Conservation (phyloP, 2,797 vertebrate species). For the Falco naumanni region DNA sequence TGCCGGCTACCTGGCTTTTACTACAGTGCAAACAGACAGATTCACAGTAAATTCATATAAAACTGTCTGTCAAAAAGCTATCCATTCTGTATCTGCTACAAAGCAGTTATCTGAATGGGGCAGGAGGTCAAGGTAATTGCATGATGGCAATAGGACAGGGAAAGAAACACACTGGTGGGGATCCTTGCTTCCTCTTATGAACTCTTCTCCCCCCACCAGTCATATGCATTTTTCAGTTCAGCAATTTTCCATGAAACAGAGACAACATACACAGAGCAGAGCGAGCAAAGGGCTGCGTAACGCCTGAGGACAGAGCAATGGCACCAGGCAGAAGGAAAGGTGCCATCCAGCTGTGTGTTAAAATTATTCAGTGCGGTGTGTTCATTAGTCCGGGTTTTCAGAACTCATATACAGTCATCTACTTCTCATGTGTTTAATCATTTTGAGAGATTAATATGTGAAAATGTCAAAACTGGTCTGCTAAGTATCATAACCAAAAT, state of each 20-base stretch:
- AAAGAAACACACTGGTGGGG: not conserved
- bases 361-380: not conserved
- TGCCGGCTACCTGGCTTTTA: slow-evolving; percentile 31
- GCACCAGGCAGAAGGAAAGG: not conserved
- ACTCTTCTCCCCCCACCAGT: not conserved
- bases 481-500: slow-evolving; percentile 2
- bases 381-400: not conserved
- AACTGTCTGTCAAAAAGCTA: slow-evolving; percentile 21
- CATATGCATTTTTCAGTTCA: not conserved
- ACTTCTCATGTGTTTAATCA: slow-evolving; percentile 7
- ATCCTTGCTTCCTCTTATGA: not conserved
- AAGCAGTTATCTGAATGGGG: not conserved
- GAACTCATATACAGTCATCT: not conserved
- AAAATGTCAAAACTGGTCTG: not conserved
- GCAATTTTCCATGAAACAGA: not conserved
- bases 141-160: not conserved
- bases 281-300: not conserved
- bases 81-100: not conserved
- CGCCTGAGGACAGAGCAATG: not conserved
- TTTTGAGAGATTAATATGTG: slow-evolving; percentile 15
- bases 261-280: not conserved
- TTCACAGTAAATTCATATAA: slow-evolving; percentile 23
- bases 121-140: not conserved
- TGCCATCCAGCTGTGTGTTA: not conserved
- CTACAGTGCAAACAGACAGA: not conserved